A percentile compares a stretch with the other conserved stretches of the same genome.
phyloP scores from a whole-genome alignment of 2,888 invertebrate genomes.

The Galeopsomyia nigrocyanea region DNA sequence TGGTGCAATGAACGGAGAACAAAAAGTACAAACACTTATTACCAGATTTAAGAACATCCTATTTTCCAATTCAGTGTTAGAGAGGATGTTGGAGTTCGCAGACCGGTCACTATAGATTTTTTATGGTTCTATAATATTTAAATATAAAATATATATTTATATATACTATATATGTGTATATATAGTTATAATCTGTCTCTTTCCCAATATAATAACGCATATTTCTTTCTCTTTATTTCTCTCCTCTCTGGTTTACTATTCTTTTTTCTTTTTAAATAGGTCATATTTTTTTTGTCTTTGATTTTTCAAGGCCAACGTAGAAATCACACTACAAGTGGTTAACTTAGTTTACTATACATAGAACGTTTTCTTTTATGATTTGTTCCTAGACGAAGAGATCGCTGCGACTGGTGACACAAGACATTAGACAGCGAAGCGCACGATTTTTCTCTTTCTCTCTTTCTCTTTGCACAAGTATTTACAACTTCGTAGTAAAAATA shows the following conservation, averaged over 20 bases:
- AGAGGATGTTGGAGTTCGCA: conserved; percentile 55
- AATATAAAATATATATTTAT: conserved; percentile 63
- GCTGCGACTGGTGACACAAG: conserved; percentile 43
- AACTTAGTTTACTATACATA: conserved; percentile 55
- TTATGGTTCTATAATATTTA: conserved; percentile 57
- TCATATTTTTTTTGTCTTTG: conserved; percentile 56
- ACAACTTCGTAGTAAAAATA: conserved; percentile 46
- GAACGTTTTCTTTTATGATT: conserved; percentile 22
- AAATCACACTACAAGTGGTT: conserved; percentile 66
- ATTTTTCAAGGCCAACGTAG: conserved; percentile 67
- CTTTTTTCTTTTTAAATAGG: conserved; percentile 52
- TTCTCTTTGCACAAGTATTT: conserved; percentile 39
- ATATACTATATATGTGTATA: conserved; percentile 52
- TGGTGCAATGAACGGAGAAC: conserved; percentile 58
- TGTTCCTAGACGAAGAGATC: conserved; percentile 42
- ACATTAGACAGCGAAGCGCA: conserved; percentile 45
- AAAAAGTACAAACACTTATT: conserved; percentile 56
- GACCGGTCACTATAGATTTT: conserved; percentile 56
- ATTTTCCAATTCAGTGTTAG: conserved; percentile 52
- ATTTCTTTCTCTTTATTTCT: conserved; percentile 49
- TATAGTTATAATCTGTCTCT: conserved; percentile 57
- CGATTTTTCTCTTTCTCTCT: conserved; percentile 36
- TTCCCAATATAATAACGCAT: conserved; percentile 63
- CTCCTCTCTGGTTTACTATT: conserved; percentile 42
- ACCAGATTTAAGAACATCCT: conserved; percentile 57